These are phyloP conservation scores for Odontophorus gujanensis DNA, from an alignment of 2,113 vertebrate species.

Conservation along the genomic window DNA sequence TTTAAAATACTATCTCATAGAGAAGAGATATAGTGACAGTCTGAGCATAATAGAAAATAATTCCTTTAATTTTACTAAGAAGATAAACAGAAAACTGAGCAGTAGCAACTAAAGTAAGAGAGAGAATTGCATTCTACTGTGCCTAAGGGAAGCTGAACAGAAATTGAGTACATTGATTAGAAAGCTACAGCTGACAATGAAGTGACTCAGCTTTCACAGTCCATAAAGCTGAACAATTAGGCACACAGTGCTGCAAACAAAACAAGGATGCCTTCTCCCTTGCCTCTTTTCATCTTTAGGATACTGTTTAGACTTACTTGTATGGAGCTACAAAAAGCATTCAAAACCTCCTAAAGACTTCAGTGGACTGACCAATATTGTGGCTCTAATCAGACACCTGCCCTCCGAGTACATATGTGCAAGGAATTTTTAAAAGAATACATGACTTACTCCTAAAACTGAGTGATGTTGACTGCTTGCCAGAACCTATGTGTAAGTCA, in stretches of 20 bases:
- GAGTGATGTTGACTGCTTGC: neutral
- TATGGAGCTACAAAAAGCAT: neutral
- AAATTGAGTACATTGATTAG: neutral
- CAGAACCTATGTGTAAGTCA: neutral
- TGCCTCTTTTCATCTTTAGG: neutral
- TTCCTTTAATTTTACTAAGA: neutral
- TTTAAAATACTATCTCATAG: neutral
- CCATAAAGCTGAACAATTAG: slow-evolving; percentile 31
- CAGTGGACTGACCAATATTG: neutral
- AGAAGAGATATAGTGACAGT: neutral
- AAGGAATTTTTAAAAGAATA: neutral
- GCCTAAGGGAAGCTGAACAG: neutral
- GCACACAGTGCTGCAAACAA: neutral
- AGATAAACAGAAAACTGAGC: neutral
- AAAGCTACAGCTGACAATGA: slow-evolving; percentile 11
- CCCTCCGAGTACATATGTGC: neutral
- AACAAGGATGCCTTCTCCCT: neutral
- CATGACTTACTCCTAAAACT: neutral
- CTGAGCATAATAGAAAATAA: neutral
- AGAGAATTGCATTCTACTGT: neutral
- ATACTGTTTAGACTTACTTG: neutral
- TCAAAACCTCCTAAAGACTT: neutral
- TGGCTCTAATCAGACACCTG: neutral
- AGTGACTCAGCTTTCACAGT: slow-evolving; percentile 26
- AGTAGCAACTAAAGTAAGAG: neutral